These are phyloP conservation scores for Neodiprion pinetum DNA, from an alignment of 1,140 invertebrate genomes.

Conservation along the genomic window DNA sequence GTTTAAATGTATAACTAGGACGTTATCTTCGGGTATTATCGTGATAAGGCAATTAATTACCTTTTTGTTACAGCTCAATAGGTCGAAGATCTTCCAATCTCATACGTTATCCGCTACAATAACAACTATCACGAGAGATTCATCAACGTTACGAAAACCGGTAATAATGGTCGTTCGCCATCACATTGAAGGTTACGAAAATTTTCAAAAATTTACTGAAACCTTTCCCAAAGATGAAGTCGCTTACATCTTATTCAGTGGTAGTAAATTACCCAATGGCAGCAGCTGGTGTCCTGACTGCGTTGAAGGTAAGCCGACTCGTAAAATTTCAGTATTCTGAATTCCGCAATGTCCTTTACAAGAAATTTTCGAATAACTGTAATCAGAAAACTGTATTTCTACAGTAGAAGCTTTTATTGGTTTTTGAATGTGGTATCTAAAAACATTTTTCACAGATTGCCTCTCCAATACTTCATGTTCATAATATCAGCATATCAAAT, in stretches of 20 bases:
- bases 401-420: no score
- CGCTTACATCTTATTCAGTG: slow-evolving; percentile 71
- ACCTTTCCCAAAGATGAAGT: slow-evolving; percentile 54
- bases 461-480: no score
- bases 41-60: no score
- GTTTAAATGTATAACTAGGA: no score
- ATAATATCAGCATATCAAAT: no score
- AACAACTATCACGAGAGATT: not conserved
- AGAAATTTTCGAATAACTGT: no score
- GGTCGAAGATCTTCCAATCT: not conserved
- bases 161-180: slow-evolving; percentile 66
- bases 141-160: not conserved
- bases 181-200: slow-evolving; percentile 65
- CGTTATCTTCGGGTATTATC: no score
- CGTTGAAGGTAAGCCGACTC: slow-evolving; percentile 66
- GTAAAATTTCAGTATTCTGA: slow-evolving; percentile 6
- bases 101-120: not conserved
- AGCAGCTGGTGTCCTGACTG: slow-evolving; percentile 81
- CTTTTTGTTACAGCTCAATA: no score
- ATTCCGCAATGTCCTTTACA: slow-evolving; percentile 28
- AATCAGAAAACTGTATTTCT: no score
- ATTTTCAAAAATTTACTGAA: slow-evolving; percentile 64
- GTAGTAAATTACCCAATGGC: slow-evolving; percentile 70
- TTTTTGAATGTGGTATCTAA: no score
- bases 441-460: no score